Evolutionary conservation across 1,140 invertebrate species (phyloP), one percentile per base, ranked within the genome.

Genomic region (Brachionus koreanus): DNA sequence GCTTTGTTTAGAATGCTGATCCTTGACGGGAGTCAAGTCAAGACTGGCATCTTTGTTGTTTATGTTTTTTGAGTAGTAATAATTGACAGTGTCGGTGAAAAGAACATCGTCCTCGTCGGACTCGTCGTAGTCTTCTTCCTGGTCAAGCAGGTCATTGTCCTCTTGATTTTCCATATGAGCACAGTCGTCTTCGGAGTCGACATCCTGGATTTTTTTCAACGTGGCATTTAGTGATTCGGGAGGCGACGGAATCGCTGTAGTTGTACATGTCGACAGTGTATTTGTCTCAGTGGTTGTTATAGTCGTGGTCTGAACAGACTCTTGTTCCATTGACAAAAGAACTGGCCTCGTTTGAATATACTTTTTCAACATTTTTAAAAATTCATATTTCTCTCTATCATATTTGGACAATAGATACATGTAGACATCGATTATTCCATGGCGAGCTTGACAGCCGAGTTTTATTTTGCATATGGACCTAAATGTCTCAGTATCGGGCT

Each of bases 381-480:
- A 39, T 1, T 79, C 49, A 25, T 79, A 79, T 35, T 61, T 57
- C 5, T 42, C 61, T 37, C 76, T 49, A 49, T 79, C 76, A n/a
- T 35, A 79, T 29, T 79, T 79, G 16, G 76, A 79, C 3, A 79
- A 61, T 0, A 79, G 33, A 5, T 79, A 79, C 49, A 79, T 57
- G 39, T 79, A 79, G 12, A 79, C 76, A 33, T 79, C 61, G 3
- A 79, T 65, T 5, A 79, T 37, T n/a, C 76, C 76, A 35, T 43
- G 46, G 35, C 19, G 49, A 13, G 76, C 35, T 25, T 65, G 76
- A 43, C 61, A 65, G 23, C 76, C 76, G 2, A 79, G 49, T 9
- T 61, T 57, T 7, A 79, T 79, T 4, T 42, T 57, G 35, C 33
- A 79, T 2, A 77, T 33, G 13, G 42, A 52, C 10, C 19, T 61